Evolutionary conservation across 2,113 vertebrate species (phyloP).

Genomic region (Etheostoma cragini): DNA sequence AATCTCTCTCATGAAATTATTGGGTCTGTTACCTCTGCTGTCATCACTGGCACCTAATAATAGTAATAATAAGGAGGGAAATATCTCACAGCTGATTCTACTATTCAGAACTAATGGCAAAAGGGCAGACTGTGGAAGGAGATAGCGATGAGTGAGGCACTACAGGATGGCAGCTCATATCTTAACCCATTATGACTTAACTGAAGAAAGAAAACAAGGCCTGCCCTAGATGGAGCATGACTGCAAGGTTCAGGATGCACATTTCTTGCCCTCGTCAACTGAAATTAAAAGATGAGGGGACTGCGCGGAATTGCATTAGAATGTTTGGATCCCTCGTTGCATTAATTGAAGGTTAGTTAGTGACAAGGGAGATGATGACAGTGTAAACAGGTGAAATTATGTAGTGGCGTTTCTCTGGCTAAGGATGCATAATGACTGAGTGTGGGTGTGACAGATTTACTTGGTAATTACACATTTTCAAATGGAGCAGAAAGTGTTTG

Average conservation of each 20-base stretch:
- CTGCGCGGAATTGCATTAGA: slow-evolving; percentile 29
- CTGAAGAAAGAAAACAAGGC: slow-evolving; percentile 38
- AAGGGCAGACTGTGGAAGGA: slow-evolving; percentile 15
- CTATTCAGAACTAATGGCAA: slow-evolving; percentile 58
- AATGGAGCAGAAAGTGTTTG: not conserved
- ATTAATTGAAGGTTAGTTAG: slow-evolving; percentile 44
- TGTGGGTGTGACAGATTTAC: not conserved
- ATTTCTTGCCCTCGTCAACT: slow-evolving; percentile 51
- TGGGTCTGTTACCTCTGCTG: slow-evolving; percentile 36
- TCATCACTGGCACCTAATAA: slow-evolving; percentile 43
- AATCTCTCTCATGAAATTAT: slow-evolving; percentile 50
- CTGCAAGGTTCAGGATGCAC: slow-evolving; percentile 62
- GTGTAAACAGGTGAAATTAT: slow-evolving; percentile 33
- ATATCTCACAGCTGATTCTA: slow-evolving; percentile 36
- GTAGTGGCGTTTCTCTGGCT: not conserved
- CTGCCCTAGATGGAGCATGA: slow-evolving; percentile 16
- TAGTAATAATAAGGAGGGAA: slow-evolving; percentile 46
- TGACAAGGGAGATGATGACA: slow-evolving; percentile 19
- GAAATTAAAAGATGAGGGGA: slow-evolving; percentile 49
- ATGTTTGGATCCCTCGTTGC: slow-evolving; percentile 23
- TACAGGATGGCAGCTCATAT: slow-evolving; percentile 42
- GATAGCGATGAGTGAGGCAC: slow-evolving; percentile 42
- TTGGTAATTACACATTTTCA: slow-evolving; percentile 23
- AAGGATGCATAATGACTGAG: slow-evolving; percentile 17
- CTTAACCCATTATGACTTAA: slow-evolving; percentile 38